A percentile compares a stretch with the other conserved stretches of the same genome.
Evolutionary conservation across 2,113 vertebrate species (phyloP).

Genomic region (Melanerpes aurifrons): DNA sequence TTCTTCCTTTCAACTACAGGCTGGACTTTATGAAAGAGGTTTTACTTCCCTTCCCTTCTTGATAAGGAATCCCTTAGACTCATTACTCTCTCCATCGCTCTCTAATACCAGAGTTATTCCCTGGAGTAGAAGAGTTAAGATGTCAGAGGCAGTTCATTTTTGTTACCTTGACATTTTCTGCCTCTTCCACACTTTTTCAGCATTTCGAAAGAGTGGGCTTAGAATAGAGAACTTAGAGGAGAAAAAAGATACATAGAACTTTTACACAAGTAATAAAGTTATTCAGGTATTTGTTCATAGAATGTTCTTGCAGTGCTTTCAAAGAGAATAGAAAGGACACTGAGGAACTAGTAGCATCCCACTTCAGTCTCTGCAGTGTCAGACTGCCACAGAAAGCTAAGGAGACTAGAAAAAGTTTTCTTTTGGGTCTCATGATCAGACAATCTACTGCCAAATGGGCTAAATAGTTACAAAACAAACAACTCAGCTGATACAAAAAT

Average conservation of each 20-base stretch:
- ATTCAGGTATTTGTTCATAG: neutral
- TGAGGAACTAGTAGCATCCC: neutral
- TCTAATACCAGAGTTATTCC: neutral
- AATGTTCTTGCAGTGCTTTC: neutral
- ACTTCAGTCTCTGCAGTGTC: neutral
- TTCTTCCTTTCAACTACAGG: neutral
- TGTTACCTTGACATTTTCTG: neutral
- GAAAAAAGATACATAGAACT: neutral
- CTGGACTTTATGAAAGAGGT: neutral
- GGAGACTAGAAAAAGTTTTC: neutral
- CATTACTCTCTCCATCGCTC: neutral
- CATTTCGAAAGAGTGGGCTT: neutral
- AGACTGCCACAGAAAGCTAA: neutral
- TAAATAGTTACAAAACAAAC: neutral
- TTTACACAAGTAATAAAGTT: neutral
- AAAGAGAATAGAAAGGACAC: neutral
- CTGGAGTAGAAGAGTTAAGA: neutral
- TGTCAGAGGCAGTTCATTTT: neutral
- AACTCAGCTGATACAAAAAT: neutral
- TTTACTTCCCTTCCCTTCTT: neutral
- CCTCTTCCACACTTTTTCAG: neutral
- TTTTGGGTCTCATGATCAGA: neutral
- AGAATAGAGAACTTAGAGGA: neutral
- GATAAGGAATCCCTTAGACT: neutral
- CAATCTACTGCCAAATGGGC: neutral